Base-by-base conservation (phyloP, 2,888 invertebrate species). In the Caenorhabditis sp. region DNA sequence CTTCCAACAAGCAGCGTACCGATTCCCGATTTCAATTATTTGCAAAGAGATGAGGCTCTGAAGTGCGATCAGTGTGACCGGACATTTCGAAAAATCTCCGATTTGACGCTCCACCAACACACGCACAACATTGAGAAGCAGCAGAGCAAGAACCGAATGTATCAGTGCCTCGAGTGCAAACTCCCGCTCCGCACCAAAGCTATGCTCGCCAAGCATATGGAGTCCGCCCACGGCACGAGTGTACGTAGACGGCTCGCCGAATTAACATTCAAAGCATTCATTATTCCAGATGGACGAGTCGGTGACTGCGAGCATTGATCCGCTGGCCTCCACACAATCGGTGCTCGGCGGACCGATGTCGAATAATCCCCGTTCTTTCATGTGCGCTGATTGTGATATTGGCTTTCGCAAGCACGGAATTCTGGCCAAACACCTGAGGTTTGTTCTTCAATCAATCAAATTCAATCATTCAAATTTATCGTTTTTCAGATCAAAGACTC, bases 381-480 rank as follows among this genome's bases (percentile, higher is more conserved):
- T 95, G 88, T 98, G 98, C 91, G 93, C 93, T 20, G 96, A 97
- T 89, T 98, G 98, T 90, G 95, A 94, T 89, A 94, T 95, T 83
- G 96, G 96, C 8, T 98, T 99, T 90, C 86, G 91, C 8, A 96
- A 96, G 88, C 96, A 96, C 88, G 98, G 97, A 0, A 97, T 97
- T 90, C 91, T 99, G 86, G 96, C 96, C 0, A 97, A 97, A 90
- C 98, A 99, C 91, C 92, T 98, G 76, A 93, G 97, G 66, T 81
- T 30, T 1, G 41, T 61, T 2, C 9, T 41, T 48, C 32, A 45
- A 8, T 30, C n/a, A n/a, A n/a, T n/a, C n/a, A n/a, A n/a, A n/a
- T 35, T 13, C 9, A 2, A 9, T 3, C 9, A 9, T 35, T 9
- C 11, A 35, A 35, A 35, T n/a, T 17, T 35, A 2, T 17, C n/a